Percentiles rank a stretch among this genome's conserved stretches.
phyloP scores from a whole-genome alignment of 2,888 invertebrate species.

The Cryptophagus acutangulus region DNA sequence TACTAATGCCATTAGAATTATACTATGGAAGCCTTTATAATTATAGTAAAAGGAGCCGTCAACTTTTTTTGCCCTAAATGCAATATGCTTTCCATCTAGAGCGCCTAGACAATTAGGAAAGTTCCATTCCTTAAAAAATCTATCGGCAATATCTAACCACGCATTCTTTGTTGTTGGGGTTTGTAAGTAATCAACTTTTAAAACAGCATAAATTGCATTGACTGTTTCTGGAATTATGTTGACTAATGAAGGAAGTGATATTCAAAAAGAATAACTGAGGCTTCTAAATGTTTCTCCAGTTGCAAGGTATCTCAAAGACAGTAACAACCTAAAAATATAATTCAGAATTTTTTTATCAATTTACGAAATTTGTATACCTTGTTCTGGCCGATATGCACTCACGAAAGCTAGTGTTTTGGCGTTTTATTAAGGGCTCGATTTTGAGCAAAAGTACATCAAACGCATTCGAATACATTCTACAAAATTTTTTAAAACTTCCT shows the following conservation, averaged over 20 bases:
- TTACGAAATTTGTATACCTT: slow-evolving; percentile 10
- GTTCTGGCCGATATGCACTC: slow-evolving; percentile 12
- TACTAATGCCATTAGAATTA: slow-evolving; percentile 38
- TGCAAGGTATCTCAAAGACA: slow-evolving; percentile 15
- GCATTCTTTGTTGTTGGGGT: slow-evolving; percentile 3
- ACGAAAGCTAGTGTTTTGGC: slow-evolving; percentile 13
- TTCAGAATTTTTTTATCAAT: background rate
- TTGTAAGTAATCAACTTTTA: slow-evolving; percentile 2
- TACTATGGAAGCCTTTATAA: slow-evolving; percentile 35
- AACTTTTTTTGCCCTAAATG: slow-evolving; percentile 28
- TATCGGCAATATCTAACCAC: background rate
- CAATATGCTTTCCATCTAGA: slow-evolving; percentile 37
- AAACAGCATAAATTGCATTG: slow-evolving; percentile 7
- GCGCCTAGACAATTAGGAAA: slow-evolving; percentile 36
- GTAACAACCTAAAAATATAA: slow-evolving; percentile 9
- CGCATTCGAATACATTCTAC: slow-evolving; percentile 16
- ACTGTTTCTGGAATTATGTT: slow-evolving; percentile 3
- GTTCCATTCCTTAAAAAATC: slow-evolving; percentile 2
- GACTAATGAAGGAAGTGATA: slow-evolving; percentile 12
- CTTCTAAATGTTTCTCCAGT: slow-evolving; percentile 12
- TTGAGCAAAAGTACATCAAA: slow-evolving; percentile 14
- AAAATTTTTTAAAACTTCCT: slow-evolving; percentile 10
- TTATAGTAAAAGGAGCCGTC: slow-evolving; percentile 30
- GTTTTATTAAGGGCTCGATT: slow-evolving; percentile 17
- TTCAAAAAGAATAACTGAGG: slow-evolving; percentile 13